Conservation (phyloP, 2,888 invertebrate species). For the Trichopria drosophilae region DNA sequence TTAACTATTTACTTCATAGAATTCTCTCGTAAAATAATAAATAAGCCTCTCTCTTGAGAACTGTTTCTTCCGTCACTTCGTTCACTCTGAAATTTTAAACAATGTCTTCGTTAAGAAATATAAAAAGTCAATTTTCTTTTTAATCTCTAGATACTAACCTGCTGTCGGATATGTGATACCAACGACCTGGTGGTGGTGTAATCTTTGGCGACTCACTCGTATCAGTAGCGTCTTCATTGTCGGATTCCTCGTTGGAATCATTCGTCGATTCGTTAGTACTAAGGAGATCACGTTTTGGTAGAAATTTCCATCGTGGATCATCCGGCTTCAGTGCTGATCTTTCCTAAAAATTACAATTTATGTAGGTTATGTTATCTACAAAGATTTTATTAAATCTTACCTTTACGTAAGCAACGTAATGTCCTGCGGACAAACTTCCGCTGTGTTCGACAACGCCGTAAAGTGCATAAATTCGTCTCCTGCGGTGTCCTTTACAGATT, state of each 20-base stretch:
- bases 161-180: conserved; percentile 94
- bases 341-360: conserved; percentile 37
- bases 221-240: conserved; percentile 54
- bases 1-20: conserved; percentile 61
- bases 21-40: conserved; percentile 95
- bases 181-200: conserved; percentile 71
- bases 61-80: conserved; percentile 78
- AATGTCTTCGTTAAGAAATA: neutral
- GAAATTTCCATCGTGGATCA: conserved; percentile 74
- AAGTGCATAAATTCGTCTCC: conserved; percentile 74
- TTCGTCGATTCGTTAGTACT: conserved; percentile 38
- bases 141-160: conserved; percentile 58
- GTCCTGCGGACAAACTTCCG: conserved; percentile 85
- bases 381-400: conserved; percentile 58
- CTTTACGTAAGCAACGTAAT: conserved; percentile 95
- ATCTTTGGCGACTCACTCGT: conserved; percentile 53
- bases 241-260: conserved; percentile 57
- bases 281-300: conserved; percentile 61
- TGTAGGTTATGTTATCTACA: neutral
- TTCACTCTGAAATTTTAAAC: conserved; percentile 62
- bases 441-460: conserved; percentile 96
- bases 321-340: conserved; percentile 65
- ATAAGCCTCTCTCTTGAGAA: conserved; percentile 88
- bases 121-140: conserved; percentile 2
- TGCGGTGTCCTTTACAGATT: conserved; percentile 74